Percentiles rank a stretch among this genome's conserved stretches.
These are phyloP conservation scores for Mythimna impura DNA, from an alignment of 2,888 invertebrate genomes.

Conservation along the genomic window DNA sequence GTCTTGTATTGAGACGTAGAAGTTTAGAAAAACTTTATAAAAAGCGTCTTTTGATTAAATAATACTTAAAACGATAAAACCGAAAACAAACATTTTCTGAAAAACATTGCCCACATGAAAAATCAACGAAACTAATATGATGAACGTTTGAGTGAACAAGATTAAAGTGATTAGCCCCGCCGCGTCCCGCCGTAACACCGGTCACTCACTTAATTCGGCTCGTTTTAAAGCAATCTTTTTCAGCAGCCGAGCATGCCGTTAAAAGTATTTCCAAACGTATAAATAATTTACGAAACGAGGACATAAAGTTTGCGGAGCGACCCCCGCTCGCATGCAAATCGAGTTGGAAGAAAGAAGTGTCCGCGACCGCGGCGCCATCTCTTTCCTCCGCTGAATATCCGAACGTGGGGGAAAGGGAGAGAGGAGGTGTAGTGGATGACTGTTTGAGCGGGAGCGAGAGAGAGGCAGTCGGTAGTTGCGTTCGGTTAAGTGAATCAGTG, in stretches of 20 bases:
- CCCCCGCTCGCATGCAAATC: slow-evolving; percentile 89
- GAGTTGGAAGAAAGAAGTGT: slow-evolving; percentile 89
- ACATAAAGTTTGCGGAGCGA: slow-evolving; percentile 89
- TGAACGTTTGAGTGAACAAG: slow-evolving; percentile 70
- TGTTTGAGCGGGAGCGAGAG: slow-evolving; percentile 78
- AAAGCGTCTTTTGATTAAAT: neutral
- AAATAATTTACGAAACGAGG: slow-evolving; percentile 90
- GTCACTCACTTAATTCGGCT: slow-evolving; percentile 86
- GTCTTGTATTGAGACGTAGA: too few relatives aligned
- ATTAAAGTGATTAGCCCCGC: slow-evolving; percentile 76
- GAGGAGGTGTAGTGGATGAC: slow-evolving; percentile 66
- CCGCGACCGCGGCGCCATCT: slow-evolving; percentile 81
- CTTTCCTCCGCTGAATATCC: slow-evolving; percentile 74
- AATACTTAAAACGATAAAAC: neutral
- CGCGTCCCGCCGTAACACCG: slow-evolving; percentile 78
- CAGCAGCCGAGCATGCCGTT: slow-evolving; percentile 83
- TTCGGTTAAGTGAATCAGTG: slow-evolving; percentile 90
- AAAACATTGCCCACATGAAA: slow-evolving; percentile 51
- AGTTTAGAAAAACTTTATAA: neutral
- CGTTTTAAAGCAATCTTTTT: slow-evolving; percentile 87
- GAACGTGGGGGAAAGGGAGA: slow-evolving; percentile 70
- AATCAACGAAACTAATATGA: slow-evolving; percentile 56
- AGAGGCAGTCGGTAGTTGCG: slow-evolving; percentile 86
- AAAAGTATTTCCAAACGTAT: slow-evolving; percentile 90
- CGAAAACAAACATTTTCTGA: neutral